Base-by-base conservation (phyloP, 1,140 invertebrate species). In the Drosophila elegans region DNA sequence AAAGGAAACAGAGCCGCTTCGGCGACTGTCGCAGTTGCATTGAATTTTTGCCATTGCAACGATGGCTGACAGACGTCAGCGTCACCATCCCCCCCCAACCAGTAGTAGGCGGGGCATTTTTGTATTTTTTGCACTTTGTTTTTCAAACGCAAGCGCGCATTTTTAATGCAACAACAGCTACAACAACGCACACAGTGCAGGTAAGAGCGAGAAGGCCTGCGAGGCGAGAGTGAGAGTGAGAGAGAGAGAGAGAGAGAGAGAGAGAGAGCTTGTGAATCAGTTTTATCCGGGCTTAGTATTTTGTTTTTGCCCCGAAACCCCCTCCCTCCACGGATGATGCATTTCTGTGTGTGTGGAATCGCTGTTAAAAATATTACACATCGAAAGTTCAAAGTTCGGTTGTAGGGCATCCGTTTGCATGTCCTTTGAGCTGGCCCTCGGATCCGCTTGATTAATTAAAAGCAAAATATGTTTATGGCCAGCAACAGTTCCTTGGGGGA, bases 141-240 rank as follows among this genome's bases (percentile, higher is more conserved):
- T 91, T 91, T 78, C 80, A 88, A 91, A 91, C 85, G 90, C 86
- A 90, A 90, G 90, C 90, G 90, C 78, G 86, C 74, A 91, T 91
- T 91, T 91, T 90, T 74, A 91, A 88, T 90, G 75, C 79, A 82
- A 69, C 54, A 74, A 68, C 72, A 72, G 63, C 41, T 54, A 63
- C 45, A 67, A 32, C 45, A 38, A 38, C 27, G 57, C 29, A 27
- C 27, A 41, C 27, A 57, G 36, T 38, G 36, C 49, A 74, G 0
- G 41, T 6, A n/a, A 46, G 48, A 51, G 51, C 21, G 36, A 45
- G 61, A 46, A 10, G 34, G 32, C 2, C 10, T 3, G 36, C 5
- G 25, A 29, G 16, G 1, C 1, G 34, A 7, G 42, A 6, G 11
- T 10, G 16, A 45, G 51, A 3, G 16, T 16, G 44, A 45, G 7